Percentiles rank a stretch among this genome's conserved stretches.
These are phyloP conservation scores for Tiliacea aurago DNA, from an alignment of 2,888 invertebrate genomes.

Conservation along the genomic window DNA sequence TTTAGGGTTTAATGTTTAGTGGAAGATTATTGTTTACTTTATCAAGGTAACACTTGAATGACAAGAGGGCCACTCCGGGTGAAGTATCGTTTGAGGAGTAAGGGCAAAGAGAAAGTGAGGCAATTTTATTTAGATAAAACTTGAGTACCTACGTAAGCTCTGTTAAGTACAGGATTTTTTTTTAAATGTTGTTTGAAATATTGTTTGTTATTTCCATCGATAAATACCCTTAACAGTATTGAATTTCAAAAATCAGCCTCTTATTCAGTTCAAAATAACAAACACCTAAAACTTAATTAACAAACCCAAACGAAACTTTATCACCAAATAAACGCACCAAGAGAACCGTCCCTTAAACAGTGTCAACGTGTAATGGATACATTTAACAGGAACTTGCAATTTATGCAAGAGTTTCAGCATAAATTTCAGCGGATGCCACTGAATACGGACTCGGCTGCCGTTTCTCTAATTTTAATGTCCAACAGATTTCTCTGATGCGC, in stretches of 20 bases:
- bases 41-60: conserved; percentile 2
- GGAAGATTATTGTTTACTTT: conserved; percentile 6
- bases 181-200: no score
- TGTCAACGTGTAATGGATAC: conserved; percentile 88
- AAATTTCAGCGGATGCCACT: conserved; percentile 76
- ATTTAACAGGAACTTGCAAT: conserved; percentile 84
- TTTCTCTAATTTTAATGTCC: conserved; percentile 71
- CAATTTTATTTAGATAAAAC: neutral
- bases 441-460: conserved; percentile 69
- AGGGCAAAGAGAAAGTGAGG: neutral
- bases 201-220: neutral
- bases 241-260: neutral
- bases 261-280: neutral
- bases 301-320: neutral
- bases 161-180: no score
- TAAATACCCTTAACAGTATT: neutral
- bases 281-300: neutral
- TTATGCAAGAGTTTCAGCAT: conserved; percentile 83
- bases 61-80: neutral
- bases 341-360: conserved; percentile 69
- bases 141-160: no score
- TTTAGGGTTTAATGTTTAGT: neutral
- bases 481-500: conserved; percentile 63
- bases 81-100: neutral
- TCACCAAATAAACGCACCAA: conserved; percentile 41